Evolutionary conservation across 2,797 vertebrate genomes (phyloP), one percentile per base, ranked within the genome.

Genomic region (Chloroceryle inda): DNA sequence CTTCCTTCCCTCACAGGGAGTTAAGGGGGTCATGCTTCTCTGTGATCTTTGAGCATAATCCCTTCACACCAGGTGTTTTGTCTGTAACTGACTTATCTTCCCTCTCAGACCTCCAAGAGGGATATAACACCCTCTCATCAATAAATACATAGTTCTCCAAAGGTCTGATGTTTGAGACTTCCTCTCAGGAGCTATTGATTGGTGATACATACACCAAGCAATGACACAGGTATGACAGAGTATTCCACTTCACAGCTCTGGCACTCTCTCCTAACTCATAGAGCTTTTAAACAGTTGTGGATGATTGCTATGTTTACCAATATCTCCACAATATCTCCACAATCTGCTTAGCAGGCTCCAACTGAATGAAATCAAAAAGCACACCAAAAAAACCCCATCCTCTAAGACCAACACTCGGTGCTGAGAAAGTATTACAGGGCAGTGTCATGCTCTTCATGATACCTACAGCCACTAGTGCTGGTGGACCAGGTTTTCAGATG

Each of bases 1-100:
- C 12, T 9, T 20, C 3, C 20, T 53, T 31, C 18, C 40, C 47
- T 15, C 29, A 11, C 0, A 20, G 33, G 9, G 10, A 1, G 24
- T 13, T 50, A 26, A 50, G 49, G 49, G 13, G 24, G 24, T 24
- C 14, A 37, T 24, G 16, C 6, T 63, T 75, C 52, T 75, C 37
- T 23, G 15, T 76, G 35, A 45, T 67, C 33, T 72, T 56, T 2
- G 1, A 45, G 29, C 75, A 85, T 26, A 62, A 80, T 37, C 37
- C 26, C 47, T 80, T 84, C 47, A 27, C 5, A 47, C 20, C 12
- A 56, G 22, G 26, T 8, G 61, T 76, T 12, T 11, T 44, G 18
- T 47, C 58, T 66, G 40, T 83, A 75, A 66, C 47, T 44, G 31
- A 53, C 71, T 53, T 76, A 66, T 52, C 31, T 67, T 44, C 22